A percentile compares a stretch with the other conserved stretches of the same genome.
Evolutionary conservation across 1,140 invertebrate species (phyloP).

Genomic region (Zaprionus gabonicus): DNA sequence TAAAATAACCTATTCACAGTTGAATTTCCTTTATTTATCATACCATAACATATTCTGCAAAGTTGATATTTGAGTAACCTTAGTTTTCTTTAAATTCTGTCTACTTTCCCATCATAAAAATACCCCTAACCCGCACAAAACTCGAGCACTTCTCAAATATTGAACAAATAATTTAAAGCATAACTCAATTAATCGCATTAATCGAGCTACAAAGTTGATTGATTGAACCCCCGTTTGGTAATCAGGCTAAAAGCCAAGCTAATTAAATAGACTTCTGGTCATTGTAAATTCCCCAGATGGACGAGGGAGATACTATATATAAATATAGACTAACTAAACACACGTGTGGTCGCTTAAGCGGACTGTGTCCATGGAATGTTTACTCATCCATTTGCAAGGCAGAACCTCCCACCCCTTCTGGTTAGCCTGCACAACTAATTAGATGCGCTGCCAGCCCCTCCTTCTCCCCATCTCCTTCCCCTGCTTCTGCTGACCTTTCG

Average conservation of each 20-base stretch:
- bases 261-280: conserved; percentile 34
- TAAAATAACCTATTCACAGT: no score
- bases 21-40: neutral
- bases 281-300: conserved; percentile 37
- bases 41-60: neutral
- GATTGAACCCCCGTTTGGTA: conserved; percentile 12
- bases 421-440: conserved; percentile 60
- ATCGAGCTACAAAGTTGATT: neutral
- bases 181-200: conserved; percentile 4
- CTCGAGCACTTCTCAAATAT: neutral
- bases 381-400: conserved; percentile 69
- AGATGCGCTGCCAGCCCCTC: conserved; percentile 31
- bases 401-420: conserved; percentile 1
- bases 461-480: neutral
- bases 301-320: neutral
- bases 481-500: conserved; percentile 22
- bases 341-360: conserved; percentile 4
- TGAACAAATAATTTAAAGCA: conserved; percentile 1
- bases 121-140: neutral
- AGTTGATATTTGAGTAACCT: neutral
- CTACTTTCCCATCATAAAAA: neutral
- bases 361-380: conserved; percentile 42
- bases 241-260: conserved; percentile 38
- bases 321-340: neutral
- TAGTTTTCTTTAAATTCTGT: neutral